phyloP scores from a whole-genome alignment of 2,888 invertebrate genomes.

The Cinara cedri region DNA sequence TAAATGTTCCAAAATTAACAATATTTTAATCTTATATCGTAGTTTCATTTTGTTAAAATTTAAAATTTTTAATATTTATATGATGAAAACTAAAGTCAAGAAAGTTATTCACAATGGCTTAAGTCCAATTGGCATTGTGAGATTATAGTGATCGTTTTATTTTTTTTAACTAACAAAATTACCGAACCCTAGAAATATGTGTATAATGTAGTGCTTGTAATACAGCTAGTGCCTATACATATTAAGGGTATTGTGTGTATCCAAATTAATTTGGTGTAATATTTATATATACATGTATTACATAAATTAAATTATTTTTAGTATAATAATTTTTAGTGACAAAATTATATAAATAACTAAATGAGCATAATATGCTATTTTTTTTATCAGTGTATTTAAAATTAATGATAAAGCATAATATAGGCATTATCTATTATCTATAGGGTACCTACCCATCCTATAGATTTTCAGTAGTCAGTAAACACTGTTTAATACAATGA shows the following conservation, averaged over 20 bases:
- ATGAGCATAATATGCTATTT: no score
- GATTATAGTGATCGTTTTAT: slow-evolving; percentile 14
- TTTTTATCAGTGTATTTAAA: no score
- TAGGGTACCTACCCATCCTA: no score
- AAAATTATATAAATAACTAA: no score
- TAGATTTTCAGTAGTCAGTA: no score
- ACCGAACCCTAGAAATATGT: not conserved
- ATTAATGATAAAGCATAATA: no score
- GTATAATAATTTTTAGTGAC: no score
- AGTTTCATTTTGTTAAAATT: not conserved
- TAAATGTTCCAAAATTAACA: slow-evolving; percentile 11
- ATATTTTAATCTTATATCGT: not conserved
- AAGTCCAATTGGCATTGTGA: slow-evolving; percentile 24
- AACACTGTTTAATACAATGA: no score
- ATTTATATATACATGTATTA: no score
- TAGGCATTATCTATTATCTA: no score
- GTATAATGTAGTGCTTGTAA: not conserved
- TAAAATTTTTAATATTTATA: not conserved
- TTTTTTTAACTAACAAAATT: slow-evolving; percentile 11
- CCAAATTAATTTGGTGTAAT: no score
- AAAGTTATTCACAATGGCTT: slow-evolving; percentile 20
- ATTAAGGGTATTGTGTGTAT: not conserved
- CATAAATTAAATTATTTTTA: no score
- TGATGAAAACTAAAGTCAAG: slow-evolving; percentile 7
- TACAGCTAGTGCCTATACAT: not conserved